Conservation (phyloP, 2,113 vertebrate species). For the Tautogolabrus adspersus region DNA sequence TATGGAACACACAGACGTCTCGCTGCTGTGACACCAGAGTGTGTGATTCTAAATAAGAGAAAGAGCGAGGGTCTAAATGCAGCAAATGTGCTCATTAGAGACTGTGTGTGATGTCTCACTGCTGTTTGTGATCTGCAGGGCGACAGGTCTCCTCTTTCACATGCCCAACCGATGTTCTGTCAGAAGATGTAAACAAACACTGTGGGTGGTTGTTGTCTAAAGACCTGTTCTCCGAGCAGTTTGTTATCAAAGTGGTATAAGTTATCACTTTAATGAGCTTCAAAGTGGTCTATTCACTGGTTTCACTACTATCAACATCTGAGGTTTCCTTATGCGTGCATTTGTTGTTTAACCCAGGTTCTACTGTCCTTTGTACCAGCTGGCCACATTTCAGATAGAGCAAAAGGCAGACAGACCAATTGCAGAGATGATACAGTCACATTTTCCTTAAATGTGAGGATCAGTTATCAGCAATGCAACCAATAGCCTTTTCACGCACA, state of each 20-base stretch:
- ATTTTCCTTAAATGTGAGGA: conserved; percentile 18
- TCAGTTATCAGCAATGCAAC: too few species aligned
- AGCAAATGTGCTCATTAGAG: conserved; percentile 39
- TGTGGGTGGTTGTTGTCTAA: conserved; percentile 4
- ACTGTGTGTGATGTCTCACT: conserved; percentile 17
- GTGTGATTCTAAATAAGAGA: conserved; percentile 27
- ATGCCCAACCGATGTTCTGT: conserved; percentile 23
- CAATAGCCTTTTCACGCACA: too few species aligned
- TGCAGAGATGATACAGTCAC: conserved; percentile 26
- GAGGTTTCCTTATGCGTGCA: not conserved
- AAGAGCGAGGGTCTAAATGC: conserved; percentile 7
- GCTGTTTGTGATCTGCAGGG: conserved; percentile 23
- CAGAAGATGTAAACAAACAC: conserved; percentile 42
- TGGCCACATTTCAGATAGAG: not conserved
- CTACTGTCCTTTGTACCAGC: not conserved
- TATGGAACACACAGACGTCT: conserved; percentile 1
- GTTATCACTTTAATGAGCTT: not conserved
- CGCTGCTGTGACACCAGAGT: conserved; percentile 13
- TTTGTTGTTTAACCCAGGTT: not conserved
- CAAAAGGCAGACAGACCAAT: not conserved
- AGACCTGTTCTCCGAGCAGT: not conserved
- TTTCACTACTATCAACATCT: not conserved
- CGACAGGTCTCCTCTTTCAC: conserved; percentile 57
- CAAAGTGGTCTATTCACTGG: not conserved
- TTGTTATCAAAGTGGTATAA: not conserved